Conservation (phyloP, 2,888 invertebrate genomes). For the Neoascia interrupta region DNA sequence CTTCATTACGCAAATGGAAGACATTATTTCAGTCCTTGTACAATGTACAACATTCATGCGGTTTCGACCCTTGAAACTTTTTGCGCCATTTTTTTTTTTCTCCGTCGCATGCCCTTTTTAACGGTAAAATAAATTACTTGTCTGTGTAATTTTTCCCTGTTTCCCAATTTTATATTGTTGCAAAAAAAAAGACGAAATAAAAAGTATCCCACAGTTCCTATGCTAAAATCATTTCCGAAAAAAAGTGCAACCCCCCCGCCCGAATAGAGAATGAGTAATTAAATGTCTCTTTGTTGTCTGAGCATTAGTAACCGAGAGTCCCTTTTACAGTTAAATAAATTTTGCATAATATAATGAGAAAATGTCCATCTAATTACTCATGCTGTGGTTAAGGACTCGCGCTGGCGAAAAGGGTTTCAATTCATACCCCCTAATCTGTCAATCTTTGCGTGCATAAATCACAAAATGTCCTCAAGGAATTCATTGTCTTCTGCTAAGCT, state of each 20-base stretch:
- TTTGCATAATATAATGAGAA: conserved; percentile 52
- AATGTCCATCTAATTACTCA: conserved; percentile 50
- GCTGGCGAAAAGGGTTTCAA: conserved; percentile 25
- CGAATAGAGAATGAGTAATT: conserved; percentile 26
- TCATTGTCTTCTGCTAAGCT: neutral
- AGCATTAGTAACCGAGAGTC: conserved; percentile 23
- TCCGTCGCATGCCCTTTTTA: conserved; percentile 10
- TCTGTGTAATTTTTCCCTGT: conserved; percentile 21
- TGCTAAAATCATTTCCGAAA: neutral
- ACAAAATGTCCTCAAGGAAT: conserved; percentile 28
- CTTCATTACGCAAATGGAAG: neutral
- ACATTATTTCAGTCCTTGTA: neutral
- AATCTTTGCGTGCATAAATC: conserved; percentile 38
- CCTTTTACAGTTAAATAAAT: conserved; percentile 33
- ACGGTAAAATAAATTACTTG: conserved; percentile 30
- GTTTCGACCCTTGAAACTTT: conserved; percentile 20
- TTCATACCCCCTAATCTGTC: conserved; percentile 10
- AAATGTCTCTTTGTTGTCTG: conserved; percentile 47
- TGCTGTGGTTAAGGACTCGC: neutral
- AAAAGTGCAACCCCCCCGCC: neutral
- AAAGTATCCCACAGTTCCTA: neutral
- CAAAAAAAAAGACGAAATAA: conserved; percentile 3
- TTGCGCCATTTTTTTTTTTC: neutral
- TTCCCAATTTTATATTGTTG: neutral
- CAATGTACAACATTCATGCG: conserved; percentile 1